Conservation (phyloP, 2,888 invertebrate genomes). For the Thalpophila matura region DNA sequence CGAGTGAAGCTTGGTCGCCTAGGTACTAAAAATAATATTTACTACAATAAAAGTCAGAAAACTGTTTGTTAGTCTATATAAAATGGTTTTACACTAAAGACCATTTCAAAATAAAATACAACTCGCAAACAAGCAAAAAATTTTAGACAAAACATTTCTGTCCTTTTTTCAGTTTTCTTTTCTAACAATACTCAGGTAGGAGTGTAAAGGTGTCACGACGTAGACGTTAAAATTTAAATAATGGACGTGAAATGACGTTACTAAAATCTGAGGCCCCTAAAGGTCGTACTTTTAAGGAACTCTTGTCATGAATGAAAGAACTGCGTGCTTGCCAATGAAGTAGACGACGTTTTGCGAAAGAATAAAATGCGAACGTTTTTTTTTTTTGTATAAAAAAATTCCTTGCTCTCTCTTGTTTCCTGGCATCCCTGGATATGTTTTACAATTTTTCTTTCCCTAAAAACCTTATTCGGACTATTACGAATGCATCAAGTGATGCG, state of each 20-base stretch:
- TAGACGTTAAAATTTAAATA: constrained; percentile 53
- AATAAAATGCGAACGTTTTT: background rate
- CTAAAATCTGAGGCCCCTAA: constrained; percentile 29
- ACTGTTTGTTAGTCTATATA: background rate
- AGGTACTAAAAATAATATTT: too few relatives aligned
- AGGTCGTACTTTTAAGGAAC: constrained; percentile 4
- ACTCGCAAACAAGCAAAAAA: background rate
- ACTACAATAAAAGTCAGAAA: too few relatives aligned
- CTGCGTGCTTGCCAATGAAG: constrained; percentile 3
- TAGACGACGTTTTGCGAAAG: background rate
- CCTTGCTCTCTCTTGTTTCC: too few relatives aligned
- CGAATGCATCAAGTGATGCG: too few relatives aligned
- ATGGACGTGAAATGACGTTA: constrained; percentile 49
- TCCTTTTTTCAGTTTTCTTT: constrained; percentile 26
- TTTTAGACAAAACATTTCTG: constrained; percentile 12
- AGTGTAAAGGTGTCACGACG: constrained; percentile 37
- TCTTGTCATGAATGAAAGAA: constrained; percentile 33
- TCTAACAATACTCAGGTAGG: constrained; percentile 38
- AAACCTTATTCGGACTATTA: too few relatives aligned
- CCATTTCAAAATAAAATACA: constrained; percentile 6
- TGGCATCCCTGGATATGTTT: too few relatives aligned
- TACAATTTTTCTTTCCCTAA: too few relatives aligned
- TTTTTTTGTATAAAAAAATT: too few relatives aligned
- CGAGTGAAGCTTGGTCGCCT: too few relatives aligned
- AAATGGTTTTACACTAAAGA: background rate